phyloP scores from a whole-genome alignment of 2,888 invertebrate species.

The Macrostomum cliftonense region DNA sequence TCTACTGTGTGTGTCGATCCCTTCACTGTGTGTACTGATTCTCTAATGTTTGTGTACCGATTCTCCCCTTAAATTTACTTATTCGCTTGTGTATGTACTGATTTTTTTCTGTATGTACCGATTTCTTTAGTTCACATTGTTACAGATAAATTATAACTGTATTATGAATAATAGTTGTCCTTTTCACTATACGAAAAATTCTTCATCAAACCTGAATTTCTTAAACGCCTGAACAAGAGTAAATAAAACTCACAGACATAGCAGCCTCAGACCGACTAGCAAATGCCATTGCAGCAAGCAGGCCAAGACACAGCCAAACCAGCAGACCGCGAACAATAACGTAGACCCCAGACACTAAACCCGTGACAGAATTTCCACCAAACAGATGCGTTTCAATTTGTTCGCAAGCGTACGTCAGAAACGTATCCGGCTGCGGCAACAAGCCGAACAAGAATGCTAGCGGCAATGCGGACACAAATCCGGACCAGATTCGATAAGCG shows the following conservation, averaged over 20 bases:
- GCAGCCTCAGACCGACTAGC: neutral
- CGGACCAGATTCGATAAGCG: conserved; percentile 17
- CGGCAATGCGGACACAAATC: conserved; percentile 71
- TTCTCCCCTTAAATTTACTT: too few relatives aligned
- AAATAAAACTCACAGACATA: neutral
- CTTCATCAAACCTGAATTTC: too few relatives aligned
- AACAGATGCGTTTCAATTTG: conserved; percentile 50
- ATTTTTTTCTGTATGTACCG: too few relatives aligned
- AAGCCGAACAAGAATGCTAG: conserved; percentile 79
- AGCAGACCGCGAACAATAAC: conserved; percentile 1
- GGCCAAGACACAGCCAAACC: neutral
- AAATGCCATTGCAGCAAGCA: neutral
- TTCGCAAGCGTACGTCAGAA: conserved; percentile 81
- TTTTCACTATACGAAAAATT: too few relatives aligned
- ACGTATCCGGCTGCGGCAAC: conserved; percentile 86
- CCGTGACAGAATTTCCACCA: conserved; percentile 50
- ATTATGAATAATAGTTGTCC: too few relatives aligned
- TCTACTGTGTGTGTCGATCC: too few relatives aligned
- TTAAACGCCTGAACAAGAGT: too few relatives aligned
- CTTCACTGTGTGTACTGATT: too few relatives aligned
- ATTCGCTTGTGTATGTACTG: too few relatives aligned
- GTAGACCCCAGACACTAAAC: conserved; percentile 2
- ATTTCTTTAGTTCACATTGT: too few relatives aligned
- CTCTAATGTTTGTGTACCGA: too few relatives aligned
- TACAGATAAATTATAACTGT: too few relatives aligned